phyloP scores from a whole-genome alignment of 2,888 invertebrate genomes.

The Chrysolina oricalcia region DNA sequence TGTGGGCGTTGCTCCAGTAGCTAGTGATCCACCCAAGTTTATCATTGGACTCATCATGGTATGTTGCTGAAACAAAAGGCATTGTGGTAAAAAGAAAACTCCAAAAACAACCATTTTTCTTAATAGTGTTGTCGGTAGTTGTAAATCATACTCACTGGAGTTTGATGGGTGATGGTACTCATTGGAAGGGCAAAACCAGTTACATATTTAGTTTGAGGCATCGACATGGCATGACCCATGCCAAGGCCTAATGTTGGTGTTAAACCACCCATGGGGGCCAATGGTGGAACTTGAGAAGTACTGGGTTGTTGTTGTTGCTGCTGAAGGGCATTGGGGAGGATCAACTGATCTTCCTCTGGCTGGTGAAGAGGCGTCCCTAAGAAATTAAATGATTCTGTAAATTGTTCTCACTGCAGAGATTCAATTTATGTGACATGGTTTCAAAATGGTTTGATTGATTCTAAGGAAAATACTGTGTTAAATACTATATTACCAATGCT shows the following conservation, averaged over 20 bases:
- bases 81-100: neutral
- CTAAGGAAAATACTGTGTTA: neutral
- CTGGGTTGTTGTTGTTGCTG: conserved; percentile 76
- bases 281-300: conserved; percentile 74
- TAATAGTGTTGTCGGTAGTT: neutral
- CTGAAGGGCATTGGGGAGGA: conserved; percentile 87
- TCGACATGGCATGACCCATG: conserved; percentile 78
- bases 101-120: no score
- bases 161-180: conserved; percentile 90
- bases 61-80: conserved; percentile 78
- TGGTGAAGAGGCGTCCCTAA: conserved; percentile 88
- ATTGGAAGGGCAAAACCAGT: conserved; percentile 83
- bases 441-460: neutral
- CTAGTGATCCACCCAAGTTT: conserved; percentile 77
- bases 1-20: conserved; percentile 76
- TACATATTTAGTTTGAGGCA: conserved; percentile 82
- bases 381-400: neutral
- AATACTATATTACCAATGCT: conserved; percentile 78
- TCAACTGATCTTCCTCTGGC: conserved; percentile 93
- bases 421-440: no score
- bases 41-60: conserved; percentile 80
- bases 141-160: conserved; percentile 78
- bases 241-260: conserved; percentile 78
- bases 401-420: no score
- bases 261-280: conserved; percentile 74